Conservation (phyloP, 2,888 invertebrate species). For the Dioctria rufipes region DNA sequence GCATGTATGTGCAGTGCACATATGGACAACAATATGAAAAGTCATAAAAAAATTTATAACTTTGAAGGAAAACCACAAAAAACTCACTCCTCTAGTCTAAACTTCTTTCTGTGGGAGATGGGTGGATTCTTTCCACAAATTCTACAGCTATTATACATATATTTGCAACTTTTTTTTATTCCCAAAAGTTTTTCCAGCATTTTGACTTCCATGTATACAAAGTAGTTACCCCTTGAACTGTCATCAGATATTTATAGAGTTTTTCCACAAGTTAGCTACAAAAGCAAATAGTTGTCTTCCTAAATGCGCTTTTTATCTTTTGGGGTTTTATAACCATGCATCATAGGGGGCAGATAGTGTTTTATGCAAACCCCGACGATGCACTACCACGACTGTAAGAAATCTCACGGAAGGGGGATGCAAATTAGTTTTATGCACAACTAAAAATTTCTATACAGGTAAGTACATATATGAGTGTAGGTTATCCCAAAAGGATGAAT, state of each 20-base stretch:
- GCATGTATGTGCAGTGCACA: too few species aligned
- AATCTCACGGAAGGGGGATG: slow-evolving; percentile 1
- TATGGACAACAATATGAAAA: too few species aligned
- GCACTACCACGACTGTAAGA: background rate
- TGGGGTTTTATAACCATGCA: slow-evolving; percentile 5
- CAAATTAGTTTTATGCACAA: slow-evolving; percentile 47
- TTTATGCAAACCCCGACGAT: background rate
- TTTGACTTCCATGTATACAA: background rate
- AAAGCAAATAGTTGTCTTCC: slow-evolving; percentile 39
- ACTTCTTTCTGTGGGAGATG: too few species aligned
- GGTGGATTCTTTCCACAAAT: too few species aligned
- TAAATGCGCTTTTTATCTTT: slow-evolving; percentile 27
- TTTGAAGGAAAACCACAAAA: too few species aligned
- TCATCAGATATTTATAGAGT: slow-evolving; percentile 38
- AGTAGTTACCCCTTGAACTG: background rate
- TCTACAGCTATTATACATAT: too few species aligned
- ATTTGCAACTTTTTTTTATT: too few species aligned
- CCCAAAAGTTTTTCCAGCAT: background rate
- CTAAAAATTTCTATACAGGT: slow-evolving; percentile 27
- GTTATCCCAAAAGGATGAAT: too few species aligned
- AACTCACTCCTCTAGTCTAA: too few species aligned
- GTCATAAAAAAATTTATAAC: too few species aligned
- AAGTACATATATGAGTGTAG: background rate
- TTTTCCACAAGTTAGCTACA: slow-evolving; percentile 22
- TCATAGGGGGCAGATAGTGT: background rate